A percentile compares a stretch with the other conserved stretches of the same genome.
Conservation (phyloP, 2,113 vertebrate species). For the Urocitellus parryii region DNA sequence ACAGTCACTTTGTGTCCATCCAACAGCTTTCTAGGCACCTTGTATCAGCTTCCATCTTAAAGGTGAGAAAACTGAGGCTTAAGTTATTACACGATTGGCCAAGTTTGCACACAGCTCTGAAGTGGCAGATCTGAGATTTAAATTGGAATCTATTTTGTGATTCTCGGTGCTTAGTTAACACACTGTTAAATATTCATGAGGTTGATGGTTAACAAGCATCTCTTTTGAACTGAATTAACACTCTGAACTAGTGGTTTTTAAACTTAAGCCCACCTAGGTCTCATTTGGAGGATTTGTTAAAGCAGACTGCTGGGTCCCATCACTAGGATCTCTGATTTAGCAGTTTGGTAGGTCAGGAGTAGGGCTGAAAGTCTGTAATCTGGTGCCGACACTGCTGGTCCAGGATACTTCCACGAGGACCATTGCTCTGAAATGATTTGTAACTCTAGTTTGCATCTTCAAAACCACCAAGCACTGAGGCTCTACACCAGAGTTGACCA, state of each 20-base stretch:
- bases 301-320: background rate
- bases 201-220: background rate
- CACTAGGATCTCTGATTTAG: background rate
- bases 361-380: background rate
- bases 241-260: background rate
- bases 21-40: no score
- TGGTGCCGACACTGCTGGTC: no score
- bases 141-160: no score
- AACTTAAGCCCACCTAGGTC: accelerated
- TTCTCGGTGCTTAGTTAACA: background rate
- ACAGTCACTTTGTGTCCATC: no score
- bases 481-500: background rate
- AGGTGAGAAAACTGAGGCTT: no score
- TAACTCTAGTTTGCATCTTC: background rate
- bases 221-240: no score
- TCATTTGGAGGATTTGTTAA: background rate
- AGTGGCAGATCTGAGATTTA: no score
- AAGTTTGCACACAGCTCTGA: no score
- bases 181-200: background rate
- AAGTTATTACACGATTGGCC: no score
- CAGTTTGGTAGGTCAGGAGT: background rate
- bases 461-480: background rate
- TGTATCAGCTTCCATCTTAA: no score
- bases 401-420: no score
- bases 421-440: background rate